These are phyloP conservation scores for Himalopsyche japonica DNA, from an alignment of 2,888 invertebrate genomes.

Conservation along the genomic window DNA sequence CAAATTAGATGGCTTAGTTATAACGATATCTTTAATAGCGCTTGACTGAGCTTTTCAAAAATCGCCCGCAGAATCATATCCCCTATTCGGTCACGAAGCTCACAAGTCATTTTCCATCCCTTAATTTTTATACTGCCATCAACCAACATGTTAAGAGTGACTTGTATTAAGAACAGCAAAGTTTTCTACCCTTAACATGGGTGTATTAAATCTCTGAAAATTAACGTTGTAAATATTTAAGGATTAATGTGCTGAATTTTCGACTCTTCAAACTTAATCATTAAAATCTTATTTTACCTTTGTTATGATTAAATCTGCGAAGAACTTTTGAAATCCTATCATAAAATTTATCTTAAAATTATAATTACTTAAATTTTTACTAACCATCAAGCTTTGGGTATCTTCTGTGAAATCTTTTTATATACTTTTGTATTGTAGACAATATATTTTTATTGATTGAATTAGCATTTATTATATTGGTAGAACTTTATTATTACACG, in stretches of 20 bases:
- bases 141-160: not conserved
- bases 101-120: not conserved
- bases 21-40: too few relatives aligned
- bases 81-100: not conserved
- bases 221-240: not conserved
- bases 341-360: too few relatives aligned
- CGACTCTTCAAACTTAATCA: not conserved
- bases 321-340: not conserved
- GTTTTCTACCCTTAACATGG: not conserved
- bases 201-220: not conserved
- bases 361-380: too few relatives aligned
- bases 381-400: too few relatives aligned
- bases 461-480: too few relatives aligned
- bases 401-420: too few relatives aligned
- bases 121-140: not conserved
- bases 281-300: not conserved
- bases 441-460: too few relatives aligned
- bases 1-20: too few relatives aligned
- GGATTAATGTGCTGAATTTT: not conserved
- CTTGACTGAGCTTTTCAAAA: too few relatives aligned
- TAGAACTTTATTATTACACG: too few relatives aligned
- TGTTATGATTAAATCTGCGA: not conserved
- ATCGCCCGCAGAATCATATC: not conserved
- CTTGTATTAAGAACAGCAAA: not conserved
- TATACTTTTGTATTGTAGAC: too few relatives aligned